Base-by-base conservation (phyloP, 2,797 vertebrate genomes). In the Sebastes taczanowskii region DNA sequence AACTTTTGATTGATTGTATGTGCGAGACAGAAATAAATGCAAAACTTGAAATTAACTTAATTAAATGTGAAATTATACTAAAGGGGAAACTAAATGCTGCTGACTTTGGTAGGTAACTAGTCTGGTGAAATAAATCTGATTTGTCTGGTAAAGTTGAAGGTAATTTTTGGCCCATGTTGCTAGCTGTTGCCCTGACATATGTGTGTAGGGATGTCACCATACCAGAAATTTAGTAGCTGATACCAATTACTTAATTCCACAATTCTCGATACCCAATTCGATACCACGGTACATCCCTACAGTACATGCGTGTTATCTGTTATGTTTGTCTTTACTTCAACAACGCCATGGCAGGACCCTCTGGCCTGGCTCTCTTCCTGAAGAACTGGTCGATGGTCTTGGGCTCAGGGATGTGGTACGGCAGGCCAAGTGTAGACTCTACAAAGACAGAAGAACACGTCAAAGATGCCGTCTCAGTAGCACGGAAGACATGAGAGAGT, bases 321-420 rank as follows among this genome's bases (percentile, higher is more conserved):
- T 6, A 20, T 22, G 30, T 53, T 18, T 53, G 68, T 32, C 79
- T 95, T 96, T 97, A 99, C 99, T 98, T 99, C 27, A 99, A 86
- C 71, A 99, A 74, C 0, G 96, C 92, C 98, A 99, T 99, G 84
- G 95, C 97, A 20, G 96, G 93, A 14, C 95, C 97, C 16, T 88
- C 80, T 8, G 96, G 97, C 27, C 97, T 93, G 85, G 92, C 89
- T 86, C 96, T 96, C 82, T 91, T 92, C 92, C 93, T 99, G 90
- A 95, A 99, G 92, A 98, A 99, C 82, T 99, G 96, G 4, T 97
- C 96, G 38, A 99, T 86, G 56, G 94, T 98, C 94, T 97, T 99
- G 60, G 97, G 95, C 76, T 98, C 96, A n/a, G 99, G 98, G 80
- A 99, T 73, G 20, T 99, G 97, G 91, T 99, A 99, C 0, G 98